phyloP scores from a whole-genome alignment of 2,797 vertebrate species.

The Lindbergichthys nudifrons region DNA sequence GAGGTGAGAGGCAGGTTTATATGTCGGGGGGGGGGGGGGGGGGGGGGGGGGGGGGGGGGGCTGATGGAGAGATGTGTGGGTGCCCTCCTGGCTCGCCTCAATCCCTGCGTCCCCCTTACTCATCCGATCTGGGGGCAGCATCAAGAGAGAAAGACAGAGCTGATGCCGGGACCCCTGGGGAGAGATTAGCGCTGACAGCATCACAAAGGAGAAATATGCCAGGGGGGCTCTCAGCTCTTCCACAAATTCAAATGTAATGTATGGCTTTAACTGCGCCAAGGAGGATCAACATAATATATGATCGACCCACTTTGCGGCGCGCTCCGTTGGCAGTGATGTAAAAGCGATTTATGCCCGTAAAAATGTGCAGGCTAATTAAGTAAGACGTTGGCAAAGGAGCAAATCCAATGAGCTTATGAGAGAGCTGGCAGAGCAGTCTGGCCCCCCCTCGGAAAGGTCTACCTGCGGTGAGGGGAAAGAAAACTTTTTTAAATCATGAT shows the following conservation, averaged over 20 bases:
- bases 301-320: slow-evolving; percentile 80
- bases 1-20: slow-evolving; percentile 64
- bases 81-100: slow-evolving; percentile 72
- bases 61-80: slow-evolving; percentile 69
- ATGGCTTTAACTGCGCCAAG: slow-evolving; percentile 74
- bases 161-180: slow-evolving; percentile 71
- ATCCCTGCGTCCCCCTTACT: slow-evolving; percentile 69
- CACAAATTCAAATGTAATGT: slow-evolving; percentile 81
- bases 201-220: slow-evolving; percentile 81
- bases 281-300: slow-evolving; percentile 82
- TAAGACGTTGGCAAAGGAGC: slow-evolving; percentile 76
- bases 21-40: slow-evolving; percentile 5
- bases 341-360: slow-evolving; percentile 81
- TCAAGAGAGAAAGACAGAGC: slow-evolving; percentile 48
- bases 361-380: slow-evolving; percentile 83
- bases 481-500: slow-evolving; percentile 46
- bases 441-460: slow-evolving; percentile 37
- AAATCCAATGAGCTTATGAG: slow-evolving; percentile 79
- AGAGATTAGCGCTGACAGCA: slow-evolving; percentile 83
- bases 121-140: slow-evolving; percentile 74
- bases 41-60: slow-evolving; percentile 30
- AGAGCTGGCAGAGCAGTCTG: slow-evolving; percentile 59
- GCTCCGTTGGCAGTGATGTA: slow-evolving; percentile 77
- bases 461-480: slow-evolving; percentile 51
- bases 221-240: slow-evolving; percentile 64